A percentile compares a stretch with the other conserved stretches of the same genome.
Evolutionary conservation across 2,113 vertebrate species (phyloP).

Genomic region (Dicentrarchus labrax): DNA sequence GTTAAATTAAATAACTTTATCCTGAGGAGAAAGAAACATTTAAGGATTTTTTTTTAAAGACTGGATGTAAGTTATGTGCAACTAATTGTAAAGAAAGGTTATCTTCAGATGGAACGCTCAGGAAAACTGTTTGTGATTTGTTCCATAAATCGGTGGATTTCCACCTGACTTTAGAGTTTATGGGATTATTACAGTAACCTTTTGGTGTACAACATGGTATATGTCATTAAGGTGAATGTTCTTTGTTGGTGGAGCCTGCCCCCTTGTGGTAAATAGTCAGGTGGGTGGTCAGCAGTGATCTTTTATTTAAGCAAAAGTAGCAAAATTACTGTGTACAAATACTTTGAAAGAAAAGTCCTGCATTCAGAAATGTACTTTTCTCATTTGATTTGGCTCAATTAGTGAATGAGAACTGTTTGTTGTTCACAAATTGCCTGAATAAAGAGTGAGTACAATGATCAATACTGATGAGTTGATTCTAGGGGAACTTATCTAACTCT

Average conservation of each 20-base stretch:
- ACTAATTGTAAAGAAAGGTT: not conserved
- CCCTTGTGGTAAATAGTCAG: conserved; percentile 34
- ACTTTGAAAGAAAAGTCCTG: too few species aligned
- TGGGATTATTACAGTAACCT: too few species aligned
- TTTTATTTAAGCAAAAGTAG: not conserved
- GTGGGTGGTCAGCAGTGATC: not conserved
- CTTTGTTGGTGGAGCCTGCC: conserved; percentile 34
- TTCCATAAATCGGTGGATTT: not conserved
- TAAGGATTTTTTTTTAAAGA: not conserved
- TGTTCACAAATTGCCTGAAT: too few species aligned
- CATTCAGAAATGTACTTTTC: too few species aligned
- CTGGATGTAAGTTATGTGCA: not conserved
- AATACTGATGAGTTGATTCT: too few species aligned
- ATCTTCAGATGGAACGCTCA: not conserved
- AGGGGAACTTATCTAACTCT: too few species aligned
- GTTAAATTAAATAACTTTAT: too few species aligned
- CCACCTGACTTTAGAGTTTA: not conserved
- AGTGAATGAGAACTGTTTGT: too few species aligned
- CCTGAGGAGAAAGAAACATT: not conserved
- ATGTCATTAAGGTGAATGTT: not conserved
- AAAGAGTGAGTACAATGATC: too few species aligned
- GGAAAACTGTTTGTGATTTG: not conserved
- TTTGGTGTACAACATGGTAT: not conserved
- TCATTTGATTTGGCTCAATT: too few species aligned
- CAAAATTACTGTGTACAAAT: too few species aligned